phyloP scores from a whole-genome alignment of 2,113 vertebrate genomes.

The Bufo bufo region DNA sequence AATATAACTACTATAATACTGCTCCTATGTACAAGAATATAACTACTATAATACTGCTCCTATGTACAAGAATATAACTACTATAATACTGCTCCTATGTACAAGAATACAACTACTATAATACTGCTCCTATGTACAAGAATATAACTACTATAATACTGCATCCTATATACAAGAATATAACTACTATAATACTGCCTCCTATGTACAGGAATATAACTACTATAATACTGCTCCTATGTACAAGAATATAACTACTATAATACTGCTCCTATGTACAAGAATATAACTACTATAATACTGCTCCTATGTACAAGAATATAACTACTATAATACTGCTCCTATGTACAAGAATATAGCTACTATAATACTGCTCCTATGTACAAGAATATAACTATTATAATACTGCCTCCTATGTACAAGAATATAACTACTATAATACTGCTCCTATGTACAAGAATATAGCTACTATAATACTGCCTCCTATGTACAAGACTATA shows the following conservation, averaged over 20 bases:
- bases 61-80: not conserved
- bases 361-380: no score
- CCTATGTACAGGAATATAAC: not conserved
- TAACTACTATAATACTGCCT: not conserved
- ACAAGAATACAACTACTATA: no score
- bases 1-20: no score
- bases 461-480: no score
- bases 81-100: not conserved
- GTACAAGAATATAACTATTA: not conserved
- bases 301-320: not conserved
- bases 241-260: not conserved
- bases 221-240: not conserved
- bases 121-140: not conserved
- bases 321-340: not conserved
- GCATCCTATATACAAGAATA: not conserved
- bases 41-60: no score
- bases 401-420: not conserved
- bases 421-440: not conserved
- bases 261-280: not conserved
- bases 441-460: not conserved
- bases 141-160: not conserved
- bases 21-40: no score
- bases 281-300: conserved; percentile 8
- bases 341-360: not conserved
- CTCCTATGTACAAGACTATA: not conserved